A percentile compares a stretch with the other conserved stretches of the same genome.
Evolutionary conservation across 2,888 invertebrate species (phyloP).

Genomic region (Embidobia sp.): DNA sequence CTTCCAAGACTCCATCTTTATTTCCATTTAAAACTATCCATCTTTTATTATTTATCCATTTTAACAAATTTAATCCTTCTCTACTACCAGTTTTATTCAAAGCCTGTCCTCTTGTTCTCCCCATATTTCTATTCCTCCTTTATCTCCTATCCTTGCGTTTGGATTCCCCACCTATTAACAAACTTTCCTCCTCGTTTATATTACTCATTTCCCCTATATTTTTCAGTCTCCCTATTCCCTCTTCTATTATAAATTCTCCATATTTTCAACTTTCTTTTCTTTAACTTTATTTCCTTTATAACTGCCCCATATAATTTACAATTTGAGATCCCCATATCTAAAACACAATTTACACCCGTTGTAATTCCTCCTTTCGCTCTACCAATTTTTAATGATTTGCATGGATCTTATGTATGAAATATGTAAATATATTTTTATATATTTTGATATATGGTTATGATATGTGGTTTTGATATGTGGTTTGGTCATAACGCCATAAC

Average conservation of each 20-base stretch:
- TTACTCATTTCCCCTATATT: neutral
- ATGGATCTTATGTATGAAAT: too few species aligned
- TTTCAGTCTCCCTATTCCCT: neutral
- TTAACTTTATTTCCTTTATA: neutral
- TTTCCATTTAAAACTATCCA: constrained; percentile 15
- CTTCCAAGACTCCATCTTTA: neutral
- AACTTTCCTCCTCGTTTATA: neutral
- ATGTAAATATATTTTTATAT: too few species aligned
- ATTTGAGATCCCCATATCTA: neutral
- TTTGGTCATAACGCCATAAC: too few species aligned
- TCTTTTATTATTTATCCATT: too few species aligned
- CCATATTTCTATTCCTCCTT: neutral
- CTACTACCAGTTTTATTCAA: too few species aligned
- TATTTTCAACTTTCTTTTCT: neutral
- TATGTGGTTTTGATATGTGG: too few species aligned
- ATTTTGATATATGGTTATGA: too few species aligned
- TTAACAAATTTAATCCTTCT: too few species aligned
- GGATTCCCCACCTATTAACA: constrained; percentile 3
- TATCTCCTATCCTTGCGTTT: constrained; percentile 8
- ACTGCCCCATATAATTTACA: neutral
- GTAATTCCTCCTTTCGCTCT: constrained; percentile 12
- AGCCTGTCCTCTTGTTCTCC: too few species aligned
- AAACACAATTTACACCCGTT: neutral
- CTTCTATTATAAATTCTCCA: constrained; percentile 17
- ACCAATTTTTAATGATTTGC: neutral